Evolutionary conservation across 2,888 invertebrate species (phyloP).

Genomic region (Scaptomyza reducta): DNA sequence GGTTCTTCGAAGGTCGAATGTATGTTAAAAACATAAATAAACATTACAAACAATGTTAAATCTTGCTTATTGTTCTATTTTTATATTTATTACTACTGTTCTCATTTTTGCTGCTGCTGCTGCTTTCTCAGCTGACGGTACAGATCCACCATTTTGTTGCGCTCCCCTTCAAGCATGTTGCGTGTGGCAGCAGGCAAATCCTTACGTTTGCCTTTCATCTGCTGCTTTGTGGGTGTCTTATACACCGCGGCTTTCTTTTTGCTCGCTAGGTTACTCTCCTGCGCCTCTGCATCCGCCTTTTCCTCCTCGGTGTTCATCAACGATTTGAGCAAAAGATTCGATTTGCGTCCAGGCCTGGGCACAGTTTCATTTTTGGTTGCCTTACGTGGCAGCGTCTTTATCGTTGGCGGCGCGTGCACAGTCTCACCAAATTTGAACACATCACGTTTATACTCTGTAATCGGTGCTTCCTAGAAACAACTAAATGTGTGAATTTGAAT

Average conservation of each 20-base stretch:
- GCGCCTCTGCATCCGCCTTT: background rate
- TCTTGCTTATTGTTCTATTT: background rate
- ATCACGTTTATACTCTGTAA: conserved; percentile 86
- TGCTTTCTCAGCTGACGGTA: conserved; percentile 86
- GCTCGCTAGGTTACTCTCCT: background rate
- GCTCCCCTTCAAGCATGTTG: conserved; percentile 86
- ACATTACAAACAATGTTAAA: conserved; percentile 44
- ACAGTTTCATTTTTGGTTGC: conserved; percentile 83
- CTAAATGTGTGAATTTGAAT: background rate
- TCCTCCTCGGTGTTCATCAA: conserved; percentile 81
- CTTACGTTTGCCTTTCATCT: conserved; percentile 87
- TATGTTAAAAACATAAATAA: conserved; percentile 40
- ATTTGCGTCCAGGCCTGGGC: conserved; percentile 83
- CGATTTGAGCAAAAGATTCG: conserved; percentile 85
- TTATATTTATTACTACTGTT: background rate
- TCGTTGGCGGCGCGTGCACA: conserved; percentile 89
- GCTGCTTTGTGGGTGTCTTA: conserved; percentile 54
- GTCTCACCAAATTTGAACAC: conserved; percentile 90
- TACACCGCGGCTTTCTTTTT: conserved; percentile 5
- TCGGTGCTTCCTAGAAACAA: conserved; percentile 31
- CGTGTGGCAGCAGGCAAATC: conserved; percentile 86
- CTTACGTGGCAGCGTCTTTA: conserved; percentile 86
- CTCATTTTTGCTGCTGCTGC: conserved; percentile 63
- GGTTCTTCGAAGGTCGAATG: conserved; percentile 26
- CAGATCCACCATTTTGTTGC: conserved; percentile 86